A percentile compares a stretch with the other conserved stretches of the same genome.
Evolutionary conservation across 1,140 invertebrate species (phyloP).

Genomic region (Diabrotica undecimpunctata): DNA sequence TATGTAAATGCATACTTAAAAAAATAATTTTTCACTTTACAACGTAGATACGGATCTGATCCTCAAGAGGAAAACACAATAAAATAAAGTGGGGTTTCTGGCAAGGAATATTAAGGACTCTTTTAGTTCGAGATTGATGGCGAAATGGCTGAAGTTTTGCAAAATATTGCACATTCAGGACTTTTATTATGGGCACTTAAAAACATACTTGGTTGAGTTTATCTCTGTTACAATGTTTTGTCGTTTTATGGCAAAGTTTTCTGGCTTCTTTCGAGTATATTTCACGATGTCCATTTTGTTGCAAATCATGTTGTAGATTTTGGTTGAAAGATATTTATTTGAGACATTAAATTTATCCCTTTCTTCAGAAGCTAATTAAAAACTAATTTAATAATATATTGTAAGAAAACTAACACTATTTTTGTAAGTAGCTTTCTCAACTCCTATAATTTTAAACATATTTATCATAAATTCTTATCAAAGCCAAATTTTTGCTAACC

Average conservation of each 20-base stretch:
- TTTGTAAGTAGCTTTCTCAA: no score
- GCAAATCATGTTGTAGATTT: no score
- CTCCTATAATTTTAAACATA: no score
- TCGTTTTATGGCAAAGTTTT: neutral
- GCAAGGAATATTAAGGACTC: neutral
- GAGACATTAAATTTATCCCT: no score
- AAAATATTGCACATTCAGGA: constrained; percentile 1
- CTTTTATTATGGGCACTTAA: neutral
- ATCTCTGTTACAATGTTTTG: neutral
- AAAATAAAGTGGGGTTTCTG: neutral
- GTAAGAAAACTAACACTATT: no score
- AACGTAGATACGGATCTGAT: neutral
- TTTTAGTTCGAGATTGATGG: neutral
- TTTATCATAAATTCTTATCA: no score
- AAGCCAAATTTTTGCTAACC: no score
- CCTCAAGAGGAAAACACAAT: neutral
- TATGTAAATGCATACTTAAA: no score
- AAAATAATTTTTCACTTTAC: no score
- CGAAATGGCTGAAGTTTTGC: neutral
- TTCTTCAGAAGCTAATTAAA: no score
- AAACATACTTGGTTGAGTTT: neutral
- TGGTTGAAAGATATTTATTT: no score
- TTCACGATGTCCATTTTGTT: neutral
- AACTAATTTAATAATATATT: no score
- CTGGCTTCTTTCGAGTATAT: neutral